Evolutionary conservation across 2,113 vertebrate genomes (phyloP).

Genomic region (Eclectus roratus): DNA sequence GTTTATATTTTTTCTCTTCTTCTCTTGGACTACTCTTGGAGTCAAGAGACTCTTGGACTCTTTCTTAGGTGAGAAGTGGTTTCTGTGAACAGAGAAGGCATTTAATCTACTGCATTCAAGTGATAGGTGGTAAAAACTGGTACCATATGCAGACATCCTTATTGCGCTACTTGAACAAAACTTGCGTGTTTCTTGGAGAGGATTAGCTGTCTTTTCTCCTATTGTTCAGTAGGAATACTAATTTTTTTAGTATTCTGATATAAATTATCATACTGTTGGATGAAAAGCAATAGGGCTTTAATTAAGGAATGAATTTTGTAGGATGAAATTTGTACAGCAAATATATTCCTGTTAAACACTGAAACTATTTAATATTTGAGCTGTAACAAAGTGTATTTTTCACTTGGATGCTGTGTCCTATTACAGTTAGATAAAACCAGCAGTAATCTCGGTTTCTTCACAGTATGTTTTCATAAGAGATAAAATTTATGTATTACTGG

Average conservation of each 20-base stretch:
- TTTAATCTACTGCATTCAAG: background rate
- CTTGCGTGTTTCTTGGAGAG: background rate
- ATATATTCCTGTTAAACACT: background rate
- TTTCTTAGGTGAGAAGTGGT: background rate
- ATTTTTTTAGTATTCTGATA: background rate
- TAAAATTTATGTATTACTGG: constrained; percentile 27
- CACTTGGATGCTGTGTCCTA: background rate
- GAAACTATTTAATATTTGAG: constrained; percentile 10
- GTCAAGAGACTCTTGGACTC: background rate
- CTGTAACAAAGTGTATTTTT: constrained; percentile 34
- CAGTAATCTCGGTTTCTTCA: constrained; percentile 18
- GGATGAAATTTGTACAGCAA: constrained; percentile 52
- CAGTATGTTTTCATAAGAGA: constrained; percentile 26
- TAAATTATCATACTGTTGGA: constrained; percentile 41
- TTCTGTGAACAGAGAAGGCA: background rate
- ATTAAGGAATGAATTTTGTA: constrained; percentile 51
- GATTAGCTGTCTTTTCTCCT: background rate
- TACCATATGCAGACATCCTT: background rate
- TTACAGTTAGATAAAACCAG: constrained; percentile 34
- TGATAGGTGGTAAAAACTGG: background rate
- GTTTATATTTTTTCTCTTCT: background rate
- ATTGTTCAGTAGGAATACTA: background rate
- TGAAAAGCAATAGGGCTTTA: constrained; percentile 58
- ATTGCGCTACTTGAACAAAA: background rate
- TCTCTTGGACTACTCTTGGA: background rate